A percentile compares a stretch with the other conserved stretches of the same genome.
Conservation (phyloP, 2,888 invertebrate genomes). For the Eustalomyia histrio region DNA sequence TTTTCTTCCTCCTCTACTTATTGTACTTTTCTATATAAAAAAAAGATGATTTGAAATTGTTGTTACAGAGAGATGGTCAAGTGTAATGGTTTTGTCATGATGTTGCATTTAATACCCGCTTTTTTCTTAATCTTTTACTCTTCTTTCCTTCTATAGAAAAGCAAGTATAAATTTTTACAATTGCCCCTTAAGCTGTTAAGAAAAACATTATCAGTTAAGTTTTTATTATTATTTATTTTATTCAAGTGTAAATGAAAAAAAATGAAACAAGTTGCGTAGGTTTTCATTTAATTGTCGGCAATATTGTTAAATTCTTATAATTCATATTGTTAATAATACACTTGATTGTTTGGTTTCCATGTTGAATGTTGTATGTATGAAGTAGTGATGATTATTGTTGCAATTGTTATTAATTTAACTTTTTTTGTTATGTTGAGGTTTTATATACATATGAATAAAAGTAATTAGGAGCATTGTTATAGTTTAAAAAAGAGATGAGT, state of each 20-base stretch:
- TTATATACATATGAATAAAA: conserved; percentile 55
- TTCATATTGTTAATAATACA: conserved; percentile 64
- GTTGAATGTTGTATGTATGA: conserved; percentile 40
- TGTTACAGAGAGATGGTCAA: conserved; percentile 66
- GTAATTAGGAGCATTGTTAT: conserved; percentile 65
- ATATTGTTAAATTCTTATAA: conserved; percentile 60
- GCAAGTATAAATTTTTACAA: neutral
- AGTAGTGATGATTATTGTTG: conserved; percentile 26
- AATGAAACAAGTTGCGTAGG: conserved; percentile 67
- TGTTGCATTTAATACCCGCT: conserved; percentile 75
- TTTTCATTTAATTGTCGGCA: conserved; percentile 69
- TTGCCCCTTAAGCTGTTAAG: conserved; percentile 32
- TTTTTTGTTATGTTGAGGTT: conserved; percentile 62
- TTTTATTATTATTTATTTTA: conserved; percentile 11
- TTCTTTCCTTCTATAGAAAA: conserved; percentile 4
- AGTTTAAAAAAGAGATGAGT: conserved; percentile 23
- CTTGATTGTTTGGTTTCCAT: conserved; percentile 56
- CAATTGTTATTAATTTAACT: conserved; percentile 53
- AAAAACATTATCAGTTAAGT: conserved; percentile 44
- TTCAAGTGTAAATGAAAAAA: neutral
- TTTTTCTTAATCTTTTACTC: conserved; percentile 13
- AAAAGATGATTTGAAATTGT: conserved; percentile 56
- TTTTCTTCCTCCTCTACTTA: neutral
- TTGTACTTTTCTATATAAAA: conserved; percentile 22
- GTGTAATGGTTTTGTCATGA: conserved; percentile 76